These are phyloP conservation scores for Cynopterus brachyotis DNA, from an alignment of 2,113 vertebrate genomes.

Conservation along the genomic window DNA sequence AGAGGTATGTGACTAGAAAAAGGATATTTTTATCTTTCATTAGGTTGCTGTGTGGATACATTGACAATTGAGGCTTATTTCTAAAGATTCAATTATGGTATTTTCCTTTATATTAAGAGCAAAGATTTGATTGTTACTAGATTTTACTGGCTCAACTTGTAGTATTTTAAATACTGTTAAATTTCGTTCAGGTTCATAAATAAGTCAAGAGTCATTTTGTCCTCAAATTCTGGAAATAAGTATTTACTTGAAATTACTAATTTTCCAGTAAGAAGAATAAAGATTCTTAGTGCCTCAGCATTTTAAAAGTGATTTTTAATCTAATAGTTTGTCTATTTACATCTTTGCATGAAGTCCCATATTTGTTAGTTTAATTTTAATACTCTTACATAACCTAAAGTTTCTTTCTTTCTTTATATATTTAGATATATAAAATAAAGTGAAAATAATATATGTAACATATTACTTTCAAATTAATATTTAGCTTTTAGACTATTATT, in stretches of 20 bases:
- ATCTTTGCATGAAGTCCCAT: constrained; percentile 1
- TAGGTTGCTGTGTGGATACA: neutral
- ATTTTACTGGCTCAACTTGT: neutral
- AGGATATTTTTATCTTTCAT: neutral
- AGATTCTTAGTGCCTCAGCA: neutral
- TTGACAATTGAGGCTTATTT: neutral
- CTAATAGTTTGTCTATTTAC: neutral
- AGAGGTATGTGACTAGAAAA: neutral
- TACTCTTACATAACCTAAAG: neutral
- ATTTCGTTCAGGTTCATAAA: neutral
- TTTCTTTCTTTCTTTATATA: neutral
- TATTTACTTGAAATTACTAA: neutral
- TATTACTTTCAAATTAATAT: neutral
- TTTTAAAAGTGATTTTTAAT: constrained; percentile 37
- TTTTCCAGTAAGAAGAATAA: neutral
- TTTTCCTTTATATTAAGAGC: neutral
- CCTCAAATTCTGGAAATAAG: neutral
- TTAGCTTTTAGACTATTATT: neutral
- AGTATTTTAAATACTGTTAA: neutral
- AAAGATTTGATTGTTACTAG: neutral
- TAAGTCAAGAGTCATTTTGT: constrained; percentile 3
- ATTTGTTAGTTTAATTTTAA: constrained; percentile 1
- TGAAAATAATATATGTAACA: neutral
- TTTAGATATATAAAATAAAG: neutral
- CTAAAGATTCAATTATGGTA: neutral